Conservation (phyloP, 2,113 vertebrate species). For the Guaruba guarouba region DNA sequence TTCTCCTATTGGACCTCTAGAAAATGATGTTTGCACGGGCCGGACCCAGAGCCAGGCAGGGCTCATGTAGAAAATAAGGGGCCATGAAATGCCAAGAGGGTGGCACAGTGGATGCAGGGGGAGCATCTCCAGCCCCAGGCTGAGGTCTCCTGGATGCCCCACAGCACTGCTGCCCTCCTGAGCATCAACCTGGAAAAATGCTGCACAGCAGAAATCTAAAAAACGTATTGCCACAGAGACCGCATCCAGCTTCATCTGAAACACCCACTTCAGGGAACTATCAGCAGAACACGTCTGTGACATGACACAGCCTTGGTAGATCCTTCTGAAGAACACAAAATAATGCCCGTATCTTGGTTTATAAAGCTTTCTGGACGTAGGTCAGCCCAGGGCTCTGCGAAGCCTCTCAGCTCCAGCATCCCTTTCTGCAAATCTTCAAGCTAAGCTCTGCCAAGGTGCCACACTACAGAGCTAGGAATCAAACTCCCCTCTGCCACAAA, state of each 20-base stretch:
- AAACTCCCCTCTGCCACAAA: accelerated
- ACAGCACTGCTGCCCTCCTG: neutral
- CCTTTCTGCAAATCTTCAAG: neutral
- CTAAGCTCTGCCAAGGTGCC: neutral
- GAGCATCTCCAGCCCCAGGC: neutral
- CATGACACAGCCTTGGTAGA: neutral
- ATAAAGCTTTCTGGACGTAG: neutral
- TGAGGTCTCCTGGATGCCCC: neutral
- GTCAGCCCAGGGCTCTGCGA: neutral
- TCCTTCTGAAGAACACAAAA: neutral
- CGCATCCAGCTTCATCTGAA: accelerated
- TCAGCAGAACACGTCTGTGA: neutral
- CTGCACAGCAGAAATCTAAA: neutral
- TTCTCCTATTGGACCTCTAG: neutral
- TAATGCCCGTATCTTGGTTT: neutral
- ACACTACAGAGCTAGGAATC: neutral
- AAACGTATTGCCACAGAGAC: accelerated
- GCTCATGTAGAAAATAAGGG: neutral
- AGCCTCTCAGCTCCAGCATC: neutral
- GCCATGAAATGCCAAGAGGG: accelerated
- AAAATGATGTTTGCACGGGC: neutral
- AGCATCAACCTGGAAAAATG: neutral
- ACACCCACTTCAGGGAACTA: neutral
- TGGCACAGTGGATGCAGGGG: neutral
- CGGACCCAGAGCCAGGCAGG: neutral